Percentiles rank a stretch among this genome's conserved stretches.
These are phyloP conservation scores for Halcyon smyrnensis DNA, from an alignment of 2,797 vertebrate species.

Conservation along the genomic window DNA sequence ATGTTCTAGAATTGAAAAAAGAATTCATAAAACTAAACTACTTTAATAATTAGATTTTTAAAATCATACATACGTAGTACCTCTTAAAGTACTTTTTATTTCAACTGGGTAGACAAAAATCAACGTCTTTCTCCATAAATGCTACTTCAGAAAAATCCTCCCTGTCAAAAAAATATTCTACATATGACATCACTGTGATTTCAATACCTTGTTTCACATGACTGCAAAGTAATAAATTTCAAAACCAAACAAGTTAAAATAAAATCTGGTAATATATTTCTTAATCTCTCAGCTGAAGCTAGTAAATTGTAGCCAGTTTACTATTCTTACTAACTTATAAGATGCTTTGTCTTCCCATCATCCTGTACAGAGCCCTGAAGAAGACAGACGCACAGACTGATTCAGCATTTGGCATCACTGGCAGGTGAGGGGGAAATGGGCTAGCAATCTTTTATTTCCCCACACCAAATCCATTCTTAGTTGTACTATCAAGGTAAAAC, in stretches of 20 bases:
- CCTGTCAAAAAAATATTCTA: neutral
- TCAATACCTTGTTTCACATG: neutral
- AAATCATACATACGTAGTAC: neutral
- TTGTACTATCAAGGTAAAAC: neutral
- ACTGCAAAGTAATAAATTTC: neutral
- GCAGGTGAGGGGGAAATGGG: neutral
- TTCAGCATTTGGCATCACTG: neutral
- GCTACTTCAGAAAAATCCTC: neutral
- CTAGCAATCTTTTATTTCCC: neutral
- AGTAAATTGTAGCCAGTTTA: neutral
- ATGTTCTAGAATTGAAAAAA: neutral
- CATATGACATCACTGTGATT: neutral
- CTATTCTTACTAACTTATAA: neutral
- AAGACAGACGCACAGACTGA: neutral
- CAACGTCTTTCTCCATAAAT: neutral
- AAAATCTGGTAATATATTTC: neutral
- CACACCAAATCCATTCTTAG: neutral
- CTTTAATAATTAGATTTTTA: neutral
- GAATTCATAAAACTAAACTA: neutral
- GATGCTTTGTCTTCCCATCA: neutral
- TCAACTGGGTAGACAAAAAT: neutral
- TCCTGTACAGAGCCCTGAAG: neutral
- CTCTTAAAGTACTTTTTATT: neutral
- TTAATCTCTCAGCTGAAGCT: neutral
- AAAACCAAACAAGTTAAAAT: neutral